A percentile compares a stretch with the other conserved stretches of the same genome.
These are phyloP conservation scores for Boulengeromyrus knoepffleri DNA, from an alignment of 2,113 vertebrate genomes.

Conservation along the genomic window DNA sequence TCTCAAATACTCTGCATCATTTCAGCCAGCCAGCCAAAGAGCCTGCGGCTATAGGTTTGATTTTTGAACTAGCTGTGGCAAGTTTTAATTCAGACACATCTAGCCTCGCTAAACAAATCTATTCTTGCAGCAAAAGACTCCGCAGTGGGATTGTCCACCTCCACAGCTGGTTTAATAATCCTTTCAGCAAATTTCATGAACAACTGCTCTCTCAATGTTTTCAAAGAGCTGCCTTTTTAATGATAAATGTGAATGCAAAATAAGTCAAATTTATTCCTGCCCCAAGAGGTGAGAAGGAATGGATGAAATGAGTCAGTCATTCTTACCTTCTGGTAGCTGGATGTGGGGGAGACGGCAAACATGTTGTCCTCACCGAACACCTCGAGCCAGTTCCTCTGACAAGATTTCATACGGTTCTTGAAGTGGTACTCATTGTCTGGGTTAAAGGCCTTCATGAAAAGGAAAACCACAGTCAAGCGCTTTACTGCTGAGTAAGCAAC, in stretches of 20 bases:
- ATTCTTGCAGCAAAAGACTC: background rate
- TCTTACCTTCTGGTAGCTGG: conserved; percentile 82
- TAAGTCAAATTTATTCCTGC: background rate
- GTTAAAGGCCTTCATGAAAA: conserved; percentile 79
- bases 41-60: background rate
- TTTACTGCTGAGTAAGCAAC: background rate
- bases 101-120: background rate
- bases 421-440: conserved; percentile 98
- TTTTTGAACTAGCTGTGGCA: background rate
- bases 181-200: background rate
- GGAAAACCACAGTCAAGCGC: background rate
- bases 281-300: background rate
- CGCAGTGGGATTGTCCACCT: background rate
- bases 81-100: background rate
- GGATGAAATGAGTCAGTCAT: background rate
- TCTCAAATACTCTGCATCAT: background rate
- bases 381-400: conserved; percentile 94
- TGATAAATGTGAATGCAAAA: background rate
- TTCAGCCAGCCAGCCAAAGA: background rate
- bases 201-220: background rate
- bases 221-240: background rate
- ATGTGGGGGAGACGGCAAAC: conserved; percentile 85
- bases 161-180: background rate
- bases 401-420: conserved; percentile 96
- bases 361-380: conserved; percentile 92